Conservation (phyloP, 2,797 vertebrate species). For the Melanotaenia trifasciata region DNA sequence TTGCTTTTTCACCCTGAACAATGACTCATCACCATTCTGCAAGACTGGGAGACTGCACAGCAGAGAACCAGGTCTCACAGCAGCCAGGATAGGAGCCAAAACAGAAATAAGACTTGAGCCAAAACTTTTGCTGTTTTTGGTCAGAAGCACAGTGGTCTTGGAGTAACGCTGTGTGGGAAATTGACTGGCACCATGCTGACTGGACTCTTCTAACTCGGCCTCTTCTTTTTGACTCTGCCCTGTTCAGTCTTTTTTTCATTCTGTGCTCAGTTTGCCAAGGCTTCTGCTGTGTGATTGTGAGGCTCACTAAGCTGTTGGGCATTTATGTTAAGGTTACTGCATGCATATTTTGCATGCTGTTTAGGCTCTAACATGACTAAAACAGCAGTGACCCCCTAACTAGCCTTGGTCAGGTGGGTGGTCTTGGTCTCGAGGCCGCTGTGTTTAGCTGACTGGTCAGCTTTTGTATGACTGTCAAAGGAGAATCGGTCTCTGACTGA, state of each 20-base stretch:
- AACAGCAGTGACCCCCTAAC: constrained; percentile 45
- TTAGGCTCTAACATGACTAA: constrained; percentile 53
- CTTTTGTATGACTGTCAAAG: constrained; percentile 78
- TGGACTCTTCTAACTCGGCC: constrained; percentile 21
- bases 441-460: constrained; percentile 68
- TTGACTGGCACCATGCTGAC: constrained; percentile 47
- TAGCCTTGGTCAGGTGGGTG: constrained; percentile 69
- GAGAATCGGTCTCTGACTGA: constrained; percentile 56
- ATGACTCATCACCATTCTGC: constrained; percentile 59
- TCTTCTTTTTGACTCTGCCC: constrained; percentile 54
- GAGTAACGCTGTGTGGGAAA: constrained; percentile 66
- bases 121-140: constrained; percentile 66
- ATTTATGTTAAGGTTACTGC: constrained; percentile 19
- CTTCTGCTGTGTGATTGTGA: not conserved
- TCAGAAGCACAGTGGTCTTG: constrained; percentile 42
- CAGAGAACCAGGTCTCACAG: constrained; percentile 36
- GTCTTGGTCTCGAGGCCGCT: constrained; percentile 57
- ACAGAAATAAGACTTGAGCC: constrained; percentile 45
- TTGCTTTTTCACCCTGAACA: constrained; percentile 67
- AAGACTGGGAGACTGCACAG: constrained; percentile 23
- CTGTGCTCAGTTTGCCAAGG: constrained; percentile 12
- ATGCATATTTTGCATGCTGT: constrained; percentile 22
- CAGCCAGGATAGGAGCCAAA: constrained; percentile 45
- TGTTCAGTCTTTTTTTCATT: constrained; percentile 29
- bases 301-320: constrained; percentile 5